Conservation (phyloP, 2,113 vertebrate genomes). For the Pelodiscus sinensis region DNA sequence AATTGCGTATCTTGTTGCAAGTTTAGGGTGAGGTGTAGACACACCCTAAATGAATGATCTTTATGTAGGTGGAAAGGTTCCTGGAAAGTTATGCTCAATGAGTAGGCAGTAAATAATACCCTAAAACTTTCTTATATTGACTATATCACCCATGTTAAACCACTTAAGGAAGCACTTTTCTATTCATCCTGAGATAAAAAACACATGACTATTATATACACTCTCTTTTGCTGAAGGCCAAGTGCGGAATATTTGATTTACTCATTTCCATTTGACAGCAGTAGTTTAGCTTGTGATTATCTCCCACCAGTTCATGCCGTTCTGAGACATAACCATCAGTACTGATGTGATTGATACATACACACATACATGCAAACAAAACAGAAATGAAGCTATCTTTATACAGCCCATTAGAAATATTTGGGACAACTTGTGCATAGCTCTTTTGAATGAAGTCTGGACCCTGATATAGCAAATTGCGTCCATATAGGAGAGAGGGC, state of each 20-base stretch:
- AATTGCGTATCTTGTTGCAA: too few relatives aligned
- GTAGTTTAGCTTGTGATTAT: background rate
- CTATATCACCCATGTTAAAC: background rate
- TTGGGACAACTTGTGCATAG: background rate
- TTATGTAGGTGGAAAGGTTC: accelerated
- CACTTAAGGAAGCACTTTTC: background rate
- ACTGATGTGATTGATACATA: background rate
- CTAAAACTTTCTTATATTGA: conserved; percentile 28
- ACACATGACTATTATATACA: background rate
- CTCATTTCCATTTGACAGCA: background rate
- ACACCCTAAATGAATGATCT: background rate
- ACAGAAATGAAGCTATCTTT: background rate
- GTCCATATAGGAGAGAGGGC: background rate
- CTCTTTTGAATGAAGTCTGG: background rate
- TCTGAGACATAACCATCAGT: conserved; percentile 26
- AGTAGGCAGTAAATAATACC: background rate
- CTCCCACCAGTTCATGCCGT: background rate
- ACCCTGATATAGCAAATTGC: background rate
- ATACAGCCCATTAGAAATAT: background rate
- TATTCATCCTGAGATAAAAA: conserved; percentile 3
- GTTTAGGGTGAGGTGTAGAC: too few relatives aligned
- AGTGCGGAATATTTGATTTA: background rate
- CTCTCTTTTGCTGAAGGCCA: conserved; percentile 10
- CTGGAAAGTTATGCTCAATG: background rate
- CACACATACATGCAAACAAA: background rate